A percentile compares a stretch with the other conserved stretches of the same genome.
These are phyloP conservation scores for Caenorhabditis macrosperma DNA, from an alignment of 2,888 invertebrate genomes.

Conservation along the genomic window DNA sequence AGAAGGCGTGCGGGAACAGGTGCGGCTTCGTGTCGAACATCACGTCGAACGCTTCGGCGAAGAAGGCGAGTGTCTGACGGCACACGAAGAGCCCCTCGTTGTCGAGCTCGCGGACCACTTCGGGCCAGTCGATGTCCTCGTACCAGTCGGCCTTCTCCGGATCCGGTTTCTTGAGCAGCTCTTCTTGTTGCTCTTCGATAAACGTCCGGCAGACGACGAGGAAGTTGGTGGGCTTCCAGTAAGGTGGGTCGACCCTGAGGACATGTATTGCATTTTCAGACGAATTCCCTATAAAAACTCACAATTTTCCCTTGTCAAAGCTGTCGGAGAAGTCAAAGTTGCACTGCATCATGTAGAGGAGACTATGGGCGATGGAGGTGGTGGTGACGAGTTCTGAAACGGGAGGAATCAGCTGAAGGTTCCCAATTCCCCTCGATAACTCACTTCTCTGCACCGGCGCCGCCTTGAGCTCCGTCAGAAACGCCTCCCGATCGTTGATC, in stretches of 20 bases:
- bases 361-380: constrained; percentile 12
- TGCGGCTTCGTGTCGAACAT: constrained; percentile 82
- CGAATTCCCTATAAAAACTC: no score
- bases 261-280: no score
- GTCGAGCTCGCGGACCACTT: constrained; percentile 92
- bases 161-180: neutral
- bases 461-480: constrained; percentile 24
- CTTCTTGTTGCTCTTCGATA: neutral
- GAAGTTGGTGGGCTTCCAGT: constrained; percentile 13
- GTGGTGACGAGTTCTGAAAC: constrained; percentile 31
- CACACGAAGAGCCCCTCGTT: neutral
- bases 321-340: constrained; percentile 12
- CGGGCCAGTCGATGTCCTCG: constrained; percentile 88
- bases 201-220: neutral
- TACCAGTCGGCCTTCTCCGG: constrained; percentile 14
- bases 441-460: constrained; percentile 37
- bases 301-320: constrained; percentile 11
- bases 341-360: constrained; percentile 34
- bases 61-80: constrained; percentile 85
- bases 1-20: constrained; percentile 87
- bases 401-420: no score
- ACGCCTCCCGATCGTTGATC: neutral
- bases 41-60: constrained; percentile 89
- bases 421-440: no score
- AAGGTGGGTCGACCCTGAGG: constrained; percentile 1